Evolutionary conservation across 2,888 invertebrate genomes (phyloP).

Genomic region (Archips crataeganus): DNA sequence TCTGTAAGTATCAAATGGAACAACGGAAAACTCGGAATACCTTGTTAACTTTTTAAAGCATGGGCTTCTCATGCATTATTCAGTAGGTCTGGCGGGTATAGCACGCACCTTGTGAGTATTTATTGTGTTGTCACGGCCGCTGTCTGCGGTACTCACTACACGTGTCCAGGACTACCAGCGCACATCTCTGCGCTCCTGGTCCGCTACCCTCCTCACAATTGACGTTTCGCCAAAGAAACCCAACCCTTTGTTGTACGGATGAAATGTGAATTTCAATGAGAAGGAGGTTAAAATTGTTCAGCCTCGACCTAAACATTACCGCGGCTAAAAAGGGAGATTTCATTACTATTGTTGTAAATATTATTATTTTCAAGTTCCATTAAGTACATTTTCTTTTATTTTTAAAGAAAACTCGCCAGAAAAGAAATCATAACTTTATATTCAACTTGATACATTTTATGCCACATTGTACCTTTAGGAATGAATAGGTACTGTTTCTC

Average conservation of each 20-base stretch:
- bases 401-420: conserved; percentile 52
- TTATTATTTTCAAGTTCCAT: conserved; percentile 76
- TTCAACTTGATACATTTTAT: conserved; percentile 66
- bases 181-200: conserved; percentile 52
- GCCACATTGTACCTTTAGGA: conserved; percentile 40
- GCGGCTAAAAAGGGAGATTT: conserved; percentile 72
- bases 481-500: conserved; percentile 47
- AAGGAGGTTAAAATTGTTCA: conserved; percentile 78
- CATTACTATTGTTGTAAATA: conserved; percentile 80
- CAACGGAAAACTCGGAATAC: conserved; percentile 81
- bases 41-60: conserved; percentile 84
- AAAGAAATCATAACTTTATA: conserved; percentile 57
- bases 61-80: conserved; percentile 79
- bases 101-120: conserved; percentile 44
- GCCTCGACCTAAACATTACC: conserved; percentile 59
- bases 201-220: conserved; percentile 75
- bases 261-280: conserved; percentile 81
- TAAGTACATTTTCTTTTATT: conserved; percentile 70
- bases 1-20: conserved; percentile 68
- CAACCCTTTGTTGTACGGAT: conserved; percentile 77
- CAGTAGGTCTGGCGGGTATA: conserved; percentile 62
- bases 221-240: conserved; percentile 74
- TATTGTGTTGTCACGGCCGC: conserved; percentile 60
- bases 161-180: conserved; percentile 56
- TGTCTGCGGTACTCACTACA: conserved; percentile 56